A percentile compares a stretch with the other conserved stretches of the same genome.
Evolutionary conservation across 2,888 invertebrate genomes (phyloP).

Genomic region (Noctua pronuba): DNA sequence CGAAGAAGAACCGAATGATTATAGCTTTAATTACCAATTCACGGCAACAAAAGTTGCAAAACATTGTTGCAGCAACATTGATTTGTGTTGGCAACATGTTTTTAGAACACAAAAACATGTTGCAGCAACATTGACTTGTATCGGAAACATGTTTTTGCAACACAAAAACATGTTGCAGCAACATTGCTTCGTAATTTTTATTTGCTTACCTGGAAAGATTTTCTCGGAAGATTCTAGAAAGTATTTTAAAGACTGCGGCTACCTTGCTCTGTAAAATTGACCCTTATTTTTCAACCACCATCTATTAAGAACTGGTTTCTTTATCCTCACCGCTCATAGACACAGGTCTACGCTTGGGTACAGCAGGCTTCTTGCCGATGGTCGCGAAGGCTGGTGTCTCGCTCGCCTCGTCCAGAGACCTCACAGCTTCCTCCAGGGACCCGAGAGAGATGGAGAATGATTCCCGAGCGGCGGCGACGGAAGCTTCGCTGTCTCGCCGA

Average conservation of each 20-base stretch:
- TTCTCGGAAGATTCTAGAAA: background rate
- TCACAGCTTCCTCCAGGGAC: slow-evolving; percentile 86
- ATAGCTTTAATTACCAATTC: background rate
- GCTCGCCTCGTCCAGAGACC: slow-evolving; percentile 84
- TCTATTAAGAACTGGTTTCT: background rate
- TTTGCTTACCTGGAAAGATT: background rate
- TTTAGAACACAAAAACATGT: background rate
- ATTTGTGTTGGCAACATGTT: background rate
- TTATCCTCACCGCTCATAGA: slow-evolving; percentile 91
- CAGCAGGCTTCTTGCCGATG: slow-evolving; percentile 87
- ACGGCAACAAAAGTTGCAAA: background rate
- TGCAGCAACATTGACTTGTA: background rate
- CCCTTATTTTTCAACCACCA: background rate
- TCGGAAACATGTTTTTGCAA: background rate
- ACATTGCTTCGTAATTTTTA: background rate
- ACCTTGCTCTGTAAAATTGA: background rate
- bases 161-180: background rate
- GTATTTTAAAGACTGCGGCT: background rate
- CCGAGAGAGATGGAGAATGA: slow-evolving; percentile 88
- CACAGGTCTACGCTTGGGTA: slow-evolving; percentile 90
- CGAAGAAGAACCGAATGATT: slow-evolving; percentile 68
- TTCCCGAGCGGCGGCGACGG: slow-evolving; percentile 85
- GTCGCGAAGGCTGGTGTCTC: slow-evolving; percentile 86
- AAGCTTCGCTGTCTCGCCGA: slow-evolving; percentile 89
- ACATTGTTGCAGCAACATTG: background rate